Base-by-base conservation (phyloP, 2,888 invertebrate species). In the Drosophila formosana region DNA sequence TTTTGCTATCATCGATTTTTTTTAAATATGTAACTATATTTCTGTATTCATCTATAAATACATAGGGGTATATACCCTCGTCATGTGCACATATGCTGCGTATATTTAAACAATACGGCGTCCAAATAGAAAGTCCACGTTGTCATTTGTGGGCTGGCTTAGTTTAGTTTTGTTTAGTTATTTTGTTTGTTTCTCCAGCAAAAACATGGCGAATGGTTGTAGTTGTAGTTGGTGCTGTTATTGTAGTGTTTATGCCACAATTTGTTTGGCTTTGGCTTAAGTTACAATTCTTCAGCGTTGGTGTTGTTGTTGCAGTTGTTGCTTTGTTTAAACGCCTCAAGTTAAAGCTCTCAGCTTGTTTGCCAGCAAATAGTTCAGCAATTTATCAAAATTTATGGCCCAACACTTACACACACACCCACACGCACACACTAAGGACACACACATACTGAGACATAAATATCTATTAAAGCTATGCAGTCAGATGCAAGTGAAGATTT, bases 401-500 rank as follows among this genome's bases (percentile, higher is more conserved):
- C 41, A 11, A 13, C 43, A 51, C 25, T 25, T 26, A 26, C 50
- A 63, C 53, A 68, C 60, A 66, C 57, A 39, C 49, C 26, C 46
- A 32, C 64, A 26, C 46, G 47, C 34, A 47, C 47, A 34, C 46
- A 23, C 50, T 18, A 1, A 1, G 18, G 18, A 18, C 39, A 52
- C 66, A 49, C 47, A 50, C 61, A n/a, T n/a, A 32, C 28, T 32
- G 41, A 51, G 61, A 69, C 81, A 84, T 84, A 84, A 84, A 84
- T 84, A 84, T 88, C 88, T 84, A 84, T 84, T 84, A 84, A 73
- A 82, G 77, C 77, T 51, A 60, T 56, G 77, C 80, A 85, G 80
- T 72, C 66, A 71, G 79, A 61, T 75, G 80, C 77, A 84, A 84
- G 83, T 88, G 83, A 84, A 84, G 83, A 84, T 84, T 88, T 84